Evolutionary conservation across 2,888 invertebrate genomes (phyloP).

Genomic region (Diaprepes abbreviatus): DNA sequence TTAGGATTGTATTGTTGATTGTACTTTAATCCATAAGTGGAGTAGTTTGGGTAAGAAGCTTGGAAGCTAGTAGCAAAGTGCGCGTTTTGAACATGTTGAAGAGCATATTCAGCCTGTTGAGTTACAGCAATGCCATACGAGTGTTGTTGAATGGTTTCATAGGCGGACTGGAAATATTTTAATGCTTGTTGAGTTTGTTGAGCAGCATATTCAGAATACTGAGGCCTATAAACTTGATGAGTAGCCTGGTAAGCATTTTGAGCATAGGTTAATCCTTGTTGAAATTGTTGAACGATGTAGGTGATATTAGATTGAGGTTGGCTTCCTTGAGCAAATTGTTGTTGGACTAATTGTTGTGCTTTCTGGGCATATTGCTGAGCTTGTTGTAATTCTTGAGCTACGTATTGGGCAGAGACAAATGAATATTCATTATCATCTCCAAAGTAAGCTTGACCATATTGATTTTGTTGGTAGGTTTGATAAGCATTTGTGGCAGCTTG

Average conservation of each 20-base stretch:
- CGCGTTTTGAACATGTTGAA: constrained; percentile 1
- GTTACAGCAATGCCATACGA: background rate
- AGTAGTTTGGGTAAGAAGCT: background rate
- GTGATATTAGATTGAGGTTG: background rate
- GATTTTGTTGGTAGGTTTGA: constrained; percentile 18
- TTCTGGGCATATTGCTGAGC: constrained; percentile 33
- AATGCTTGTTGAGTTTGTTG: background rate
- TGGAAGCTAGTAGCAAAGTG: background rate
- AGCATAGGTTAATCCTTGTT: constrained; percentile 23
- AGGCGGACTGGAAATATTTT: constrained; percentile 1
- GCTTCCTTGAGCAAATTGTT: background rate
- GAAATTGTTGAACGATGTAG: constrained; percentile 2
- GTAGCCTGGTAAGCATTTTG: constrained; percentile 2
- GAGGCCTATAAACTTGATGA: background rate
- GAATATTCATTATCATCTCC: background rate
- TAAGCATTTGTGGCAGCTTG: constrained; percentile 21
- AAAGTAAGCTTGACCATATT: background rate
- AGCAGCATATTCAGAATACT: background rate
- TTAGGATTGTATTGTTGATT: background rate
- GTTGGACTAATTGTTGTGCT: background rate
- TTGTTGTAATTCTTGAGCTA: constrained; percentile 18
- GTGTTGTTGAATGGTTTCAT: background rate
- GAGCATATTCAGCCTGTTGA: constrained; percentile 19
- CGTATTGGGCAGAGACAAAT: background rate
- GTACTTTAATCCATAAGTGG: background rate